Conservation (phyloP, 2,797 vertebrate species). For the Notamacropus eugenii region DNA sequence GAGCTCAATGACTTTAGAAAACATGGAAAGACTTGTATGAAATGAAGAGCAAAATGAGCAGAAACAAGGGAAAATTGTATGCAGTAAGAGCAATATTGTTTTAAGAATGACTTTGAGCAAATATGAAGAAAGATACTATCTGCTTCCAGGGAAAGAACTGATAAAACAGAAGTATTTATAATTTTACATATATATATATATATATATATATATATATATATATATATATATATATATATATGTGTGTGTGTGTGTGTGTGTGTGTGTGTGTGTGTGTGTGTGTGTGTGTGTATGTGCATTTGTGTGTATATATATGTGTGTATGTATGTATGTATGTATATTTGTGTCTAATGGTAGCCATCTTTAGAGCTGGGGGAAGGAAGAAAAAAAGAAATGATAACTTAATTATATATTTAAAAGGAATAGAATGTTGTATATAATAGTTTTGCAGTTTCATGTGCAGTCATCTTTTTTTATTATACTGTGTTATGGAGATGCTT, state of each 20-base stretch:
- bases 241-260: no score
- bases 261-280: no score
- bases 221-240: no score
- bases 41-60: background rate
- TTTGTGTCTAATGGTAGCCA: background rate
- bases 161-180: background rate
- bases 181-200: background rate
- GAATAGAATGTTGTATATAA: background rate
- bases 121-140: background rate
- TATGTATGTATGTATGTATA: no score
- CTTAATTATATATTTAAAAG: background rate
- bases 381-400: background rate
- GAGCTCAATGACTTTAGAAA: background rate
- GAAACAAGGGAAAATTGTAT: background rate
- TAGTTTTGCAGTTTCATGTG: background rate
- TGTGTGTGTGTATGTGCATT: no score
- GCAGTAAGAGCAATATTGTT: background rate
- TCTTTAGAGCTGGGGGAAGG: background rate
- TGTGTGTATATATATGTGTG: no score
- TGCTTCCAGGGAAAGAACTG: background rate
- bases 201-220: no score
- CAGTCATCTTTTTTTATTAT: background rate
- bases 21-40: background rate
- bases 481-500: background rate
- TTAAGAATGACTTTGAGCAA: background rate